These are phyloP conservation scores for Tychaedon coryphoeus DNA, from an alignment of 2,113 vertebrate genomes.

Conservation along the genomic window DNA sequence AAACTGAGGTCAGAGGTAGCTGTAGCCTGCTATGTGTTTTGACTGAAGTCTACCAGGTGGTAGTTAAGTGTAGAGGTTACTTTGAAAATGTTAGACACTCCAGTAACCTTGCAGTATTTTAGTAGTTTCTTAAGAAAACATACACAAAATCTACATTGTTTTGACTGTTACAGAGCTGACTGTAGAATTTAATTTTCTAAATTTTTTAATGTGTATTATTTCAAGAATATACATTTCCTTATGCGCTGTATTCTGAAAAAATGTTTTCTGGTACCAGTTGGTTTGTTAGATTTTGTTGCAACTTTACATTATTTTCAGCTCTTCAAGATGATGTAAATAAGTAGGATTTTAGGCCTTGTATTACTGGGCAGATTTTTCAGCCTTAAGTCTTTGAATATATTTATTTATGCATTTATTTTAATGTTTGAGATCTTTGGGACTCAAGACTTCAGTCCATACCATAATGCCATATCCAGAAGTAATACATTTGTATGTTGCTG, in stretches of 20 bases:
- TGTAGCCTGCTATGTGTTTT: background rate
- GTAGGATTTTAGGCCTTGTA: background rate
- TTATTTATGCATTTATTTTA: background rate
- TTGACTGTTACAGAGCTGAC: background rate
- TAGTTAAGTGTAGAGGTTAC: background rate
- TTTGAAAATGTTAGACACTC: background rate
- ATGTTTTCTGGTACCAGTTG: background rate
- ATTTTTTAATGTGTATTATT: background rate
- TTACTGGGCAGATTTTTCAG: background rate
- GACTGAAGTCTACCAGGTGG: background rate
- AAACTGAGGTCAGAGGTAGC: background rate
- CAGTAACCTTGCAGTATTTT: background rate
- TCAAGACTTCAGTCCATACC: background rate
- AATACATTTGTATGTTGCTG: background rate
- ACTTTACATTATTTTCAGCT: background rate
- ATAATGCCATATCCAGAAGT: background rate
- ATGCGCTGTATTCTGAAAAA: background rate
- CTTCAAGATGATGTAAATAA: background rate
- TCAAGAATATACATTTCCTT: background rate
- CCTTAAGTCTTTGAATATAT: background rate
- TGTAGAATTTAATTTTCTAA: background rate
- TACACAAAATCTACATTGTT: background rate
- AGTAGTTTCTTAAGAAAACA: background rate
- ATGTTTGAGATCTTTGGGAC: background rate
- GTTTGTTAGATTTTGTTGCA: background rate